A percentile compares a stretch with the other conserved stretches of the same genome.
Conservation (phyloP, 2,113 vertebrate genomes). For the Notothenia rossii region DNA sequence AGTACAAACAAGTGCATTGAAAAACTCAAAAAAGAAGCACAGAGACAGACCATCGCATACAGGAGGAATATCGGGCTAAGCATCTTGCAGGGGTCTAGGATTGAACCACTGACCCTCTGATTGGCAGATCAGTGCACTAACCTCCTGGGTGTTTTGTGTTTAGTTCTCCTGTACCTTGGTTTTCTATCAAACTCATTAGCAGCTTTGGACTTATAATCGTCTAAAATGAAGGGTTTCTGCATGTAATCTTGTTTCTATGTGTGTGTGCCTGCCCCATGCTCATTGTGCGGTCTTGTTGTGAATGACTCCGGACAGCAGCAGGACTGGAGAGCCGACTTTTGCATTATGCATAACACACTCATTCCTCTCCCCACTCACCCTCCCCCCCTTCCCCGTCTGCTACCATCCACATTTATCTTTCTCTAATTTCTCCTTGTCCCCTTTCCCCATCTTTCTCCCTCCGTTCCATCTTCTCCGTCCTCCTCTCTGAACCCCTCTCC, state of each 20-base stretch:
- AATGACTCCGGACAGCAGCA: slow-evolving; percentile 48
- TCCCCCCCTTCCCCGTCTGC: background rate
- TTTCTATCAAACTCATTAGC: background rate
- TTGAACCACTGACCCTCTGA: too few relatives aligned
- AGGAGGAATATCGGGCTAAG: too few relatives aligned
- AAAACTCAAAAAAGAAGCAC: too few relatives aligned
- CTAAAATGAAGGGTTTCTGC: slow-evolving; percentile 19
- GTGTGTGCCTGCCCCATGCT: slow-evolving; percentile 8
- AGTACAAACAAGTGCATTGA: too few relatives aligned
- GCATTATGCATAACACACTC: slow-evolving; percentile 58
- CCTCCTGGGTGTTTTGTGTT: too few relatives aligned
- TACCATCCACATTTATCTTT: background rate
- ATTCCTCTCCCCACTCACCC: background rate
- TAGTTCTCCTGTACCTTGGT: background rate
- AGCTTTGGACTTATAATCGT: slow-evolving; percentile 5
- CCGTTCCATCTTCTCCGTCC: background rate
- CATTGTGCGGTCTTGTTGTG: slow-evolving; percentile 51
- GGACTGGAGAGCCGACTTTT: slow-evolving; percentile 55
- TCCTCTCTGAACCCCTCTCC: background rate
- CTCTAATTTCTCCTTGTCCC: background rate
- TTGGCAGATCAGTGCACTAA: background rate
- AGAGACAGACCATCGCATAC: too few relatives aligned
- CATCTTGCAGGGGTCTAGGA: too few relatives aligned
- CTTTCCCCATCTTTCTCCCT: background rate
- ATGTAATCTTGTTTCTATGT: background rate